These are phyloP conservation scores for Zaprionus vittiger DNA, from an alignment of 1,140 invertebrate species.

Conservation along the genomic window DNA sequence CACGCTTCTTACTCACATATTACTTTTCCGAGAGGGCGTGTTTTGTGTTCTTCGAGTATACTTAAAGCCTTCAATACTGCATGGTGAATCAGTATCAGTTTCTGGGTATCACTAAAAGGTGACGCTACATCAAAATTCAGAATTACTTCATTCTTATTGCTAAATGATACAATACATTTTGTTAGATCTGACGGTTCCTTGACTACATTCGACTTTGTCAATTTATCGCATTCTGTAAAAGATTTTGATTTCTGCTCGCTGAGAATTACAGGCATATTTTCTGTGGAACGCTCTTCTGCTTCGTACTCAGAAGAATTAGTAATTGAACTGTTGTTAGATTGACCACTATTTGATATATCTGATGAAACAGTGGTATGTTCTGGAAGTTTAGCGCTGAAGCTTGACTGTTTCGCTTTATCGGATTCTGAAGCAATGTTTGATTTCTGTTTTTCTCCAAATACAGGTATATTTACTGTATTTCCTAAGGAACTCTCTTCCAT, in stretches of 20 bases:
- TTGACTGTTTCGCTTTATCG: too few relatives aligned
- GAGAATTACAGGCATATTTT: too few relatives aligned
- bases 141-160: neutral
- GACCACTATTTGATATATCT: too few relatives aligned
- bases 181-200: neutral
- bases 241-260: too few relatives aligned
- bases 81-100: neutral
- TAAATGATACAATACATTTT: neutral
- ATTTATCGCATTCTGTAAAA: neutral
- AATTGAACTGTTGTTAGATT: neutral
- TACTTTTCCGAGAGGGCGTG: too few relatives aligned
- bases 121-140: neutral
- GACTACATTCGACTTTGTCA: neutral
- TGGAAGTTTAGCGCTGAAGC: too few relatives aligned
- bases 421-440: too few relatives aligned
- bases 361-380: too few relatives aligned
- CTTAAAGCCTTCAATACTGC: neutral
- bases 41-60: neutral
- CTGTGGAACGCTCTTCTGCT: neutral
- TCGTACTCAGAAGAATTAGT: neutral
- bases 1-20: too few relatives aligned
- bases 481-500: too few relatives aligned
- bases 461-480: too few relatives aligned
- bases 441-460: too few relatives aligned
- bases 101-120: neutral